These are phyloP conservation scores for Procavia capensis DNA, from an alignment of 2,113 vertebrate genomes.

Conservation along the genomic window DNA sequence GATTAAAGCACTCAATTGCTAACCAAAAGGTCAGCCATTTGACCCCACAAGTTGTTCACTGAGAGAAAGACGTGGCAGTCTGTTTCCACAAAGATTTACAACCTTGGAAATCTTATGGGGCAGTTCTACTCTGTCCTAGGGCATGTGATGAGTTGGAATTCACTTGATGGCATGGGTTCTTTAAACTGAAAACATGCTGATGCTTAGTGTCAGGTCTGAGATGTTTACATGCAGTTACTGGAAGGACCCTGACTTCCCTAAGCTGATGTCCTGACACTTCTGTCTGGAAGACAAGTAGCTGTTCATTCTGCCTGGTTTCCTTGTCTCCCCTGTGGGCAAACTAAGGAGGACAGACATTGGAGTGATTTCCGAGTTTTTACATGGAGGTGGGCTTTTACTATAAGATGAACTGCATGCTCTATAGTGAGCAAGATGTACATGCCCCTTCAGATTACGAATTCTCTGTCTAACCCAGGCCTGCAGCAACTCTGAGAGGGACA, in stretches of 20 bases:
- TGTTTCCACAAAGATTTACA: too few species aligned
- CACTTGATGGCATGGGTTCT: too few species aligned
- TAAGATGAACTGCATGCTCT: background rate
- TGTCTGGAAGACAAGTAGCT: constrained; percentile 42
- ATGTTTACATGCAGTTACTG: constrained; percentile 37
- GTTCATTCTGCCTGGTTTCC: background rate
- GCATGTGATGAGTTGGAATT: too few species aligned
- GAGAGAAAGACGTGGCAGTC: too few species aligned
- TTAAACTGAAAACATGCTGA: background rate
- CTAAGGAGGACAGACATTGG: constrained; percentile 43
- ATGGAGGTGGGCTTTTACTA: background rate
- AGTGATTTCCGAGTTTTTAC: constrained; percentile 50
- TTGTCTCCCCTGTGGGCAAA: constrained; percentile 17
- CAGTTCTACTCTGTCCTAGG: too few species aligned
- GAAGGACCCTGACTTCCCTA: constrained; percentile 36
- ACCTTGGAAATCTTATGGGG: too few species aligned
- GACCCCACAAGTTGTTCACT: too few species aligned
- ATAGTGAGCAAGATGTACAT: background rate
- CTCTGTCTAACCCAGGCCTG: background rate
- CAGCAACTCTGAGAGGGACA: background rate
- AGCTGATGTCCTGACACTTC: constrained; percentile 9
- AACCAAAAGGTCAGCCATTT: too few species aligned
- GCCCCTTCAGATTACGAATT: background rate
- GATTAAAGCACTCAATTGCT: too few species aligned
- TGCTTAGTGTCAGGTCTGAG: background rate